Evolutionary conservation across 2,113 vertebrate genomes (phyloP), one percentile per base, ranked within the genome.

Genomic region (Athene noctua): DNA sequence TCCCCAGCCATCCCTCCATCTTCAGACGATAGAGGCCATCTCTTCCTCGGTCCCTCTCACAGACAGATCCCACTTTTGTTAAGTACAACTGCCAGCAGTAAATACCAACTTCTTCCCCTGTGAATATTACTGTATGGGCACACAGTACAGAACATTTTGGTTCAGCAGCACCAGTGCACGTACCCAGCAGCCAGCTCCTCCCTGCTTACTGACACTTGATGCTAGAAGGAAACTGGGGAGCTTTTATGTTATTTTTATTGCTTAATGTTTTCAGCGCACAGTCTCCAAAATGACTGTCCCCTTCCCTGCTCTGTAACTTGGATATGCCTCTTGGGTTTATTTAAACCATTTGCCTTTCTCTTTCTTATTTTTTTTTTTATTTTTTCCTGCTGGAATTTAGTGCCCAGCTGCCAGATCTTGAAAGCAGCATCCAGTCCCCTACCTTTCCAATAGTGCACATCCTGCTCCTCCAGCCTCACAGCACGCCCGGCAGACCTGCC

Each of bases 331-430:
- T 42, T 71, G 84, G 94, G 95, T 55, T 95, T 84, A 32, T 81
- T 96, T 94, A 92, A 89, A 40, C 68, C 32, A 16, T 95, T 96
- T 91, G 57, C 57, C 52, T 91, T 52, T 38, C 55, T 89, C 68
- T 92, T 86, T 74, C 72, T 49, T 46, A 58, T 65, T 42, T 36
- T 46, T 71, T 54, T 40, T 40, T 40, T 40, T 40, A 10, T 62
- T 90, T 36, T 38, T 38, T 38, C 38, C 36, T 95, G 13, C 47
- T 52, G 49, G 54, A 94, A 65, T 61, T 79, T 63, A 47, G 57
- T 38, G 66, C 70, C 65, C 0, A 2, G 34, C 85, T 90, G 84
- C 52, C 54, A 88, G 40, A n/a, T 18, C 44, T 36, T 67, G 77
- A 67, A 73, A 55, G 30, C 7, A 51, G 55, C 55, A 32, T 46